These are phyloP conservation scores for Toxotes chatareus DNA, from an alignment of 2,113 vertebrate genomes.

Conservation along the genomic window DNA sequence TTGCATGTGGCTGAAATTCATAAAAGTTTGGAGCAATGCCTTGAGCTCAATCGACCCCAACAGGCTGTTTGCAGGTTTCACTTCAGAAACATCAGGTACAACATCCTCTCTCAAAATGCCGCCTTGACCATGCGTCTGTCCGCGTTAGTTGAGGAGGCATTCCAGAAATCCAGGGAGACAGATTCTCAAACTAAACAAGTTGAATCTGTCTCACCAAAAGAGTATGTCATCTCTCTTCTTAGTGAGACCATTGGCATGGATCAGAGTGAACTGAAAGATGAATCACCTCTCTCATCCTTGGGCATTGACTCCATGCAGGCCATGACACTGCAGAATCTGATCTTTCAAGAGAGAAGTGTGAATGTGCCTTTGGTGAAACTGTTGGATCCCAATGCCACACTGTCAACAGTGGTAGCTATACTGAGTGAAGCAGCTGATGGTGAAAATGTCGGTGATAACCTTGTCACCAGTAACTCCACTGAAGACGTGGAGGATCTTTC, in stretches of 20 bases:
- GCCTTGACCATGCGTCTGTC: constrained; percentile 78
- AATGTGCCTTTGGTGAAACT: constrained; percentile 87
- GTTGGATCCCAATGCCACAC: constrained; percentile 85
- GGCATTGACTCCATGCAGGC: constrained; percentile 90
- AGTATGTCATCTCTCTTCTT: constrained; percentile 83
- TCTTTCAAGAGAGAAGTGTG: constrained; percentile 83
- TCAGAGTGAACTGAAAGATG: constrained; percentile 80
- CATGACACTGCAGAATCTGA: constrained; percentile 88
- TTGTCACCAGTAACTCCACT: not conserved
- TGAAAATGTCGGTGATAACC: not conserved
- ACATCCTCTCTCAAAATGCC: constrained; percentile 76
- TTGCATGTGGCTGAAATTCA: constrained; percentile 85
- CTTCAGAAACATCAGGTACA: constrained; percentile 74
- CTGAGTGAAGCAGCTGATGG: constrained; percentile 70
- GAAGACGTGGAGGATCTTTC: constrained; percentile 10
- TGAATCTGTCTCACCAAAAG: constrained; percentile 70
- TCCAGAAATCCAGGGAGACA: constrained; percentile 54
- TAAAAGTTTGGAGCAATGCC: constrained; percentile 83
- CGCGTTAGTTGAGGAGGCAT: constrained; percentile 73
- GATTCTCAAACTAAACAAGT: constrained; percentile 37
- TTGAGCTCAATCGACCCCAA: constrained; percentile 85
- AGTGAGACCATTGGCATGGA: constrained; percentile 73
- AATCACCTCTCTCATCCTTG: constrained; percentile 78
- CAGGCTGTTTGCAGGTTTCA: constrained; percentile 85
- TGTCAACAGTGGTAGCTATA: constrained; percentile 78